Evolutionary conservation across 2,888 invertebrate species (phyloP), one percentile per base, ranked within the genome.

Genomic region (Tenthredo amoena): DNA sequence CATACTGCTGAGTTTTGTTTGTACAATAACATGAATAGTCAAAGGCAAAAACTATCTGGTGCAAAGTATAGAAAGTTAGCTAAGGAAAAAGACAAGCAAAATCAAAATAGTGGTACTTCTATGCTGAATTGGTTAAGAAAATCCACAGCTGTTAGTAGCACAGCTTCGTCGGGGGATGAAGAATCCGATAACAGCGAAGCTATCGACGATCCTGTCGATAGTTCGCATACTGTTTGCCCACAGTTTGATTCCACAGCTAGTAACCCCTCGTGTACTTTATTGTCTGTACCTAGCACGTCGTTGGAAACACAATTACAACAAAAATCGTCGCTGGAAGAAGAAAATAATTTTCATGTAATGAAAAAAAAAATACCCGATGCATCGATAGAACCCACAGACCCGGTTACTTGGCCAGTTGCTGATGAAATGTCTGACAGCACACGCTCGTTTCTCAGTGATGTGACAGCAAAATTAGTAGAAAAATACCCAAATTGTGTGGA

Each of bases 401-500:
- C 72, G 0, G 21, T 43, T 40, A 72, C 37, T 72, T 40, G 72
- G 72, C 43, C 72, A 72, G 72, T n/a, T n/a, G 72, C 40, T 37
- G 72, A 72, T 40, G 40, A 72, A 72, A 72, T 72, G 72, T 15
- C 18, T 72, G 72, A 72, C 43, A 37, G 21, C 37, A 37, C 37
- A 50, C 31, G 55, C 26, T 50, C 12, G 31, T 77, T 77, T 26
- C 40, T 77, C 15, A 77, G 77, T 40, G 40, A 77, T 50, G 37
- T 7, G 31, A 40, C 74, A 50, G 79, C 81, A 85, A 84, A 84
- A 77, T 37, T 87, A 87, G 86, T 85, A 85, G 88, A 89, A 87
- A 88, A 88, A 87, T 87, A 88, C 84, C 88, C 89, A 77, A 86
- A 87, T 87, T 87, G 87, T 86, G 76, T 88, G 79, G 86, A 86